Evolutionary conservation across 1,140 invertebrate genomes (phyloP), one percentile per base, ranked within the genome.

Genomic region (Bombus vancouverensis): DNA sequence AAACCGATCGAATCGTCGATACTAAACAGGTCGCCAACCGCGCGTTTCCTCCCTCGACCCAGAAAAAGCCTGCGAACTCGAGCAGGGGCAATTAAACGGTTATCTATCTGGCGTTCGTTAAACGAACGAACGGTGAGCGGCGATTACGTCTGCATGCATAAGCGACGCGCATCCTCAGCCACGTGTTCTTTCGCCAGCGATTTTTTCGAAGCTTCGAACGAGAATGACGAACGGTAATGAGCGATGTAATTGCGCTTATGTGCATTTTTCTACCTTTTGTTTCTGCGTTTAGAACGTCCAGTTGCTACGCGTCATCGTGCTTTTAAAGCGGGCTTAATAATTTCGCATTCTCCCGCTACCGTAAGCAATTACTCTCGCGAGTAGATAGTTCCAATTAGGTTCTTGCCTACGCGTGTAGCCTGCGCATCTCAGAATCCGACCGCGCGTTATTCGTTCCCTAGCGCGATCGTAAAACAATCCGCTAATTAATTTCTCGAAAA

Each of bases 1-100:
- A 25, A 47, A 80, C 77, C 76, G 83, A 85, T 85, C 77, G 83
- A 37, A 53, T 80, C 68, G 71, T 85, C 83, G 72, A 85, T 80
- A 80, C 62, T 65, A 53, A 80, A 85, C 68, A 28, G 77, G 25
- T 37, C 42, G n/a, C 77, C n/a, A 18, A 39, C 34, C 62, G 18
- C 39, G 25, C 6, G 53, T 83, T 83, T 70, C 74, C 73, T 37
- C 34, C 9, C 32, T 42, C 65, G 25, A 39, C 53, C 34, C 53
- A 32, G 72, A 62, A 83, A 76, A 76, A 76, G 13, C 37, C 4
- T 3, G 34, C 42, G 13, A 32, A 32, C n/a, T 28, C 13, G 34
- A 18, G 10, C 22, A n/a, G 12, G 3, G 81, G 81, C 44, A 83
- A 83, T 83, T 83, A 83, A 83, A 83, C 37, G 68, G 37, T 9